These are phyloP conservation scores for Scaptomyza graminum DNA, from an alignment of 1,140 invertebrate genomes.

Conservation along the genomic window DNA sequence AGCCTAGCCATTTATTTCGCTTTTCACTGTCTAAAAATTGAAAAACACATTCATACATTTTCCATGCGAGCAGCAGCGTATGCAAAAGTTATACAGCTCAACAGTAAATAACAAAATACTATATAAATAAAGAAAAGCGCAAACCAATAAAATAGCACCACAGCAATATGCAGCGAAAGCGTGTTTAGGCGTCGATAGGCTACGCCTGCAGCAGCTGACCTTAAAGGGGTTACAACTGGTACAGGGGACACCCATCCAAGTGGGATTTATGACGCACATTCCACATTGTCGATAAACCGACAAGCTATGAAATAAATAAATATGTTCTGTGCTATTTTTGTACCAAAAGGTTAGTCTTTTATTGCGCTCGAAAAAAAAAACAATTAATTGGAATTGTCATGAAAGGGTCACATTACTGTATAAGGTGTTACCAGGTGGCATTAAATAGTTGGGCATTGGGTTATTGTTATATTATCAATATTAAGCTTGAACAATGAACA, in stretches of 20 bases:
- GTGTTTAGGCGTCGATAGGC: conserved; percentile 63
- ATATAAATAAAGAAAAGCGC: conserved; percentile 58
- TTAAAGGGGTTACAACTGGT: background rate
- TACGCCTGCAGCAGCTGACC: background rate
- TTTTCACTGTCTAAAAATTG: conserved; percentile 62
- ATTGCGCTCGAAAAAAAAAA: too few relatives aligned
- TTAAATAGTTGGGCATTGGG: too few relatives aligned
- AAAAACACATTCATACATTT: conserved; percentile 45
- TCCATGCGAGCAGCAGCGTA: conserved; percentile 13
- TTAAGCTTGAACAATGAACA: too few relatives aligned
- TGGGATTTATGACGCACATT: conserved; percentile 3
- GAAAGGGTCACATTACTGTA: background rate
- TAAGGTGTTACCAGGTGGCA: too few relatives aligned
- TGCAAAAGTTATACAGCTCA: conserved; percentile 70
- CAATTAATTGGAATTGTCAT: too few relatives aligned
- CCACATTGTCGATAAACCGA: conserved; percentile 8
- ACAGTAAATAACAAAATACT: conserved; percentile 71
- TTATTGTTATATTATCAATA: too few relatives aligned
- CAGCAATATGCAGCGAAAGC: conserved; percentile 41
- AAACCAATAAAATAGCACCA: conserved; percentile 57
- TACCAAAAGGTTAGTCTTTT: background rate
- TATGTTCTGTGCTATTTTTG: background rate
- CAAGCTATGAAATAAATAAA: background rate
- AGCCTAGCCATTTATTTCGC: conserved; percentile 50
- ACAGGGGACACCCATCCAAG: background rate